These are phyloP conservation scores for Gonatopus flavifemur DNA, from an alignment of 1,140 invertebrate genomes.

Conservation along the genomic window DNA sequence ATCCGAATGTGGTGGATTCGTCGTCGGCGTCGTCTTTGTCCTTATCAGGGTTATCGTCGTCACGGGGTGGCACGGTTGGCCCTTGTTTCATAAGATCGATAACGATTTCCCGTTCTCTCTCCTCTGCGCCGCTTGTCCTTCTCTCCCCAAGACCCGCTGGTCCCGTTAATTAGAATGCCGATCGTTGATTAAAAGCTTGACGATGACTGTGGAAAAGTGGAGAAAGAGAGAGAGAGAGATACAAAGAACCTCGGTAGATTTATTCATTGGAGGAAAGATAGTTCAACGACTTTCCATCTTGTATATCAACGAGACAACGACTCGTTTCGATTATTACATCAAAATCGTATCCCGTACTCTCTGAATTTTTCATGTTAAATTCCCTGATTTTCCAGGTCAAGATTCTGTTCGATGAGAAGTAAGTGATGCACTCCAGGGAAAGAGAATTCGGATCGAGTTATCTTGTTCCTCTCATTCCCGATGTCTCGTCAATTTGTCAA, in stretches of 20 bases:
- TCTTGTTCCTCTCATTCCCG: slow-evolving; percentile 14
- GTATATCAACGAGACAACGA: too few species aligned
- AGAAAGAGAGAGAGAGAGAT: slow-evolving; percentile 5
- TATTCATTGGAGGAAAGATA: background rate
- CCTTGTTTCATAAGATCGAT: slow-evolving; percentile 28
- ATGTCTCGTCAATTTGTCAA: slow-evolving; percentile 56
- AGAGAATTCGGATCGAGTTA: background rate
- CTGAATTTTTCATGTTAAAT: too few species aligned
- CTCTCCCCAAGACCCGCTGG: slow-evolving; percentile 23
- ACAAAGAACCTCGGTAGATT: too few species aligned
- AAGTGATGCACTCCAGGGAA: too few species aligned
- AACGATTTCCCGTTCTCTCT: slow-evolving; percentile 25
- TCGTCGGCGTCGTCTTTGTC: background rate
- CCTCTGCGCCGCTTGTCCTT: slow-evolving; percentile 3
- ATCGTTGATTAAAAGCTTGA: slow-evolving; percentile 52
- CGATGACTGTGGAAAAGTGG: slow-evolving; percentile 17
- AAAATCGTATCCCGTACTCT: too few species aligned
- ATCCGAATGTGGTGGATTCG: background rate
- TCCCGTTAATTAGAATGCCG: slow-evolving; percentile 48
- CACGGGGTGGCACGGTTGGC: too few species aligned
- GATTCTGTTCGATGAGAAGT: too few species aligned
- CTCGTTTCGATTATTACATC: too few species aligned
- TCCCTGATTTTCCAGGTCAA: too few species aligned
- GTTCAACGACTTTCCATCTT: too few species aligned
- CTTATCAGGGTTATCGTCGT: slow-evolving; percentile 2